These are phyloP conservation scores for Myotis vivesi DNA, from an alignment of 2,797 vertebrate species.

Conservation along the genomic window DNA sequence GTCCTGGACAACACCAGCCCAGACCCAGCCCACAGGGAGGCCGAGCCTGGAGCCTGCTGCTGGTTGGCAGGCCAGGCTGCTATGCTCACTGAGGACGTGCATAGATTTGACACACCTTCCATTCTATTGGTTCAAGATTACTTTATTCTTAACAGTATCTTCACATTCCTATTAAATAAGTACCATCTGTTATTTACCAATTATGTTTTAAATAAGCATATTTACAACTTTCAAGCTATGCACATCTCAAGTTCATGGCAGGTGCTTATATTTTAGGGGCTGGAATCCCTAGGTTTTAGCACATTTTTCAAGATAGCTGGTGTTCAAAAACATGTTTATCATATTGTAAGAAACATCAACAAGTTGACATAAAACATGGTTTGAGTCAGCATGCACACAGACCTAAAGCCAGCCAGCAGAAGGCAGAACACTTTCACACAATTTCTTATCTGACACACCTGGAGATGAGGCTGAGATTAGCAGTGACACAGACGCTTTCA, in stretches of 20 bases:
- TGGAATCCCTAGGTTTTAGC: conserved; percentile 43
- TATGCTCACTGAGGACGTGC: background rate
- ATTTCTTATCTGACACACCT: background rate
- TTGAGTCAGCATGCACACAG: background rate
- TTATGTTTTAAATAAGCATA: conserved; percentile 44
- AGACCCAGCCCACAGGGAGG: background rate
- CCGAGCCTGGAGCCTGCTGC: background rate
- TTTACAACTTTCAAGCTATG: conserved; percentile 50
- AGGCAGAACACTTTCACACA: background rate
- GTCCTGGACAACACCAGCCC: background rate
- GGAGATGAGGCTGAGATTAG: background rate
- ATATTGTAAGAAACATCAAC: conserved; percentile 46
- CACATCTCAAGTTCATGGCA: conserved; percentile 51
- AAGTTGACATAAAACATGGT: conserved; percentile 55
- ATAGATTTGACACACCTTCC: background rate
- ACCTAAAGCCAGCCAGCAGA: background rate
- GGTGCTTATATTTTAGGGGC: conserved; percentile 45
- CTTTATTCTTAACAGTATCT: conserved; percentile 1
- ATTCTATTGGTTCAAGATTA: background rate
- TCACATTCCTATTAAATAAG: background rate
- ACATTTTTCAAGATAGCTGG: conserved; percentile 45
- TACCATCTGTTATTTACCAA: conserved; percentile 60
- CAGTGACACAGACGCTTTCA: background rate
- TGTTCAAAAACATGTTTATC: conserved; percentile 56
- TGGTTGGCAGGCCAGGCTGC: background rate